Evolutionary conservation across 2,113 vertebrate species (phyloP).

Genomic region (Pampusana beccarii): DNA sequence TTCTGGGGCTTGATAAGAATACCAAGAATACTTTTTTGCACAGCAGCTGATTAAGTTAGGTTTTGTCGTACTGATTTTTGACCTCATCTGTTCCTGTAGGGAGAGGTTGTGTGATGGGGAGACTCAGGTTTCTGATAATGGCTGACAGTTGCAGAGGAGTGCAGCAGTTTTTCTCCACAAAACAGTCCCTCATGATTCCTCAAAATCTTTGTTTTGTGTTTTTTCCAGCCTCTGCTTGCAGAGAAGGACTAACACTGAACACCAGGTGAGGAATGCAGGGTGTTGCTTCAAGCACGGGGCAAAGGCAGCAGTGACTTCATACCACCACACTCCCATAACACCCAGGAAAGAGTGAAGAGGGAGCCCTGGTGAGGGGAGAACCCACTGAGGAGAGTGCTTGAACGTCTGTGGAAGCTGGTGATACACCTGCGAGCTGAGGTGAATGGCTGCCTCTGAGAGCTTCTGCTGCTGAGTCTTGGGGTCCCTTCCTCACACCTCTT

Average conservation of each 20-base stretch:
- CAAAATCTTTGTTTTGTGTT: background rate
- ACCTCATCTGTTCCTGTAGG: background rate
- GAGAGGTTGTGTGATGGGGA: background rate
- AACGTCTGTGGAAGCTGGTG: background rate
- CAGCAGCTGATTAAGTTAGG: background rate
- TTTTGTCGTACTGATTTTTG: background rate
- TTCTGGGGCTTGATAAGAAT: background rate
- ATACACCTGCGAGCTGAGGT: background rate
- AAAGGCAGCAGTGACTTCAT: slow-evolving; percentile 4
- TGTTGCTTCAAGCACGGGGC: background rate
- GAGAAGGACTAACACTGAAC: slow-evolving; percentile 44
- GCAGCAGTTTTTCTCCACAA: background rate
- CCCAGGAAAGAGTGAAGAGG: slow-evolving; percentile 25
- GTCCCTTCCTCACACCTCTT: background rate
- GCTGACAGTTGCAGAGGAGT: background rate
- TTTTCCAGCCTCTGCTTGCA: slow-evolving; percentile 58
- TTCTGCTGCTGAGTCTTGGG: background rate
- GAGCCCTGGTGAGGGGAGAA: slow-evolving; percentile 9
- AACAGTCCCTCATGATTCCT: background rate
- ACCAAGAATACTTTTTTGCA: background rate
- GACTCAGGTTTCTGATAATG: background rate
- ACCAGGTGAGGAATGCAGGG: background rate
- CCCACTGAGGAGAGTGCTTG: background rate
- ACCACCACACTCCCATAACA: background rate
- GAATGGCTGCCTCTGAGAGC: background rate